Evolutionary conservation across 2,888 invertebrate genomes (phyloP), one percentile per base, ranked within the genome.

Genomic region (Nudaria mundana): DNA sequence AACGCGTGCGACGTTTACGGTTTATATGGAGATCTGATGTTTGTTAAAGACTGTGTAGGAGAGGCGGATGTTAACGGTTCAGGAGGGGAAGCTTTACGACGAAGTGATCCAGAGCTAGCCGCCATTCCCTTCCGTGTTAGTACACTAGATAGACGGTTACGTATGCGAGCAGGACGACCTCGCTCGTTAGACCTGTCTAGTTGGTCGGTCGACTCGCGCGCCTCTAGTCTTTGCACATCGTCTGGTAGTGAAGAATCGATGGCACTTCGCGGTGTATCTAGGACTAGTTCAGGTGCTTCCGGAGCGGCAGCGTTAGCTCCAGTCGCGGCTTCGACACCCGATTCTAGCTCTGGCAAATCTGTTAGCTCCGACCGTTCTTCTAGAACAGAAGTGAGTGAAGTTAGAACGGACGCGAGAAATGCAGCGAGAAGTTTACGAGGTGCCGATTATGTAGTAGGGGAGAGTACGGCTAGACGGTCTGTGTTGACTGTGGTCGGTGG

Each of bases 401-500:
- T 55, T 1, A 63, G 75, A 8, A 11, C 39, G 29, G 48, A 55
- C 5, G 57, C 50, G 7, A 84, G 80, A 35, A 74, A 68, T 23
- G 89, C 81, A 3, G 87, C 62, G 10, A 65, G 83, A 11, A 86
- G 84, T 49, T 68, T 85, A 12, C 81, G 87, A 13, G 87, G 84
- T 1, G 75, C 82, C 5, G 84, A 86, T 53, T 85, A 84, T 49
- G 72, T 78, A 39, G 66, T 88, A 51, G 74, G 88, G 25, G 76
- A 77, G 55, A 66, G 90, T 63, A 52, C 91, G 61, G 90, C 91
- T 47, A 76, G 94, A 52, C 88, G 94, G 45, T 97, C 97, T 0
- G 93, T 97, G 15, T 92, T 97, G 28, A 95, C 96, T 0, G 81
- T 97, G 35, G 95, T 95, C 90, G 97, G 97, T 0, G 97, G 97